Evolutionary conservation across 2,888 invertebrate species (phyloP).

Genomic region (Quadriops clusia): DNA sequence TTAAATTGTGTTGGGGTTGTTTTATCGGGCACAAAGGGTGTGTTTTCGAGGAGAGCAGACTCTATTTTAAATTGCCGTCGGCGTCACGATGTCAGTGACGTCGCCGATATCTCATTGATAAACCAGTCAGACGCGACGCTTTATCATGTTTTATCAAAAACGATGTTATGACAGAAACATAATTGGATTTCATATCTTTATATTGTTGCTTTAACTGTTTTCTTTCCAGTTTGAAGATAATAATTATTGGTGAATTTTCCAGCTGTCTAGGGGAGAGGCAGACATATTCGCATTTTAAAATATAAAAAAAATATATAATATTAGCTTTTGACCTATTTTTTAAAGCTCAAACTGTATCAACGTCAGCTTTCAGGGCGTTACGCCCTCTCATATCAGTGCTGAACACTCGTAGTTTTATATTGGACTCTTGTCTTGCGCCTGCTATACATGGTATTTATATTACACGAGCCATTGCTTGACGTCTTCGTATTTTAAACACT

Average conservation of each 20-base stretch:
- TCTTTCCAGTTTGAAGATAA: no score
- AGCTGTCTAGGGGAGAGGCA: no score
- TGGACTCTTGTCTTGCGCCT: constrained; percentile 12
- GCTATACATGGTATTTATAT: constrained; percentile 17
- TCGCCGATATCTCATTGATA: constrained; percentile 14
- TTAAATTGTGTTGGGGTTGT: no score
- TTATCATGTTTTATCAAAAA: constrained; percentile 13
- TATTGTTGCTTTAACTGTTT: no score
- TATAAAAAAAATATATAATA: no score
- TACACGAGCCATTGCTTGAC: constrained; percentile 16
- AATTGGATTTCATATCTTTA: constrained; percentile 14
- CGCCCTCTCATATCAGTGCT: constrained; percentile 11
- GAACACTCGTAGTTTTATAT: constrained; percentile 11
- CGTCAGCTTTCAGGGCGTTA: no score
- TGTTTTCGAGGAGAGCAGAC: constrained; percentile 14
- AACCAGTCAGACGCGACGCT: constrained; percentile 13
- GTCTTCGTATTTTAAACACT: constrained; percentile 9
- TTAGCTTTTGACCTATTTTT: no score
- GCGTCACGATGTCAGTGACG: constrained; percentile 11
- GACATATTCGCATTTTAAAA: no score
- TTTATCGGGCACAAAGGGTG: constrained; percentile 15
- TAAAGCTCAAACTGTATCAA: no score
- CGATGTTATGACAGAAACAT: constrained; percentile 10
- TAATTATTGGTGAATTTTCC: no score
- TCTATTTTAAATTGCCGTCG: constrained; percentile 13